Percentiles rank a stretch among this genome's conserved stretches.
Conservation (phyloP, 2,888 invertebrate species). For the Dascillus cervinus region DNA sequence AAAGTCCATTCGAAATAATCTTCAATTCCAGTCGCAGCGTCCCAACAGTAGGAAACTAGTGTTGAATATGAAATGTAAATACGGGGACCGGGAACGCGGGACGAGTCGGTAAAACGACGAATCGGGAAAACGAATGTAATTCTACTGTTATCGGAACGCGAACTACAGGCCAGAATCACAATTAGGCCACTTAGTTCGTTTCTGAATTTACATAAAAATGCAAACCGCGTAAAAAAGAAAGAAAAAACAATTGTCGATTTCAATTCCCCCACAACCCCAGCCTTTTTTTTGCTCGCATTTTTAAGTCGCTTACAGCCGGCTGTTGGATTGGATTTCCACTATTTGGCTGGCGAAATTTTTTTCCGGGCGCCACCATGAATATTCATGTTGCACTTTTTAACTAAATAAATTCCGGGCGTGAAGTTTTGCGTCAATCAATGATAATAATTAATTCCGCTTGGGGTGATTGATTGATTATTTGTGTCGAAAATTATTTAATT, state of each 20-base stretch:
- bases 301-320: too few relatives aligned
- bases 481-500: too few relatives aligned
- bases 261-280: slow-evolving; percentile 13
- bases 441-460: too few relatives aligned
- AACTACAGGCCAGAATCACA: slow-evolving; percentile 16
- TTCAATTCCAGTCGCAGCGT: slow-evolving; percentile 12
- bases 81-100: slow-evolving; percentile 8
- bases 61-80: slow-evolving; percentile 13
- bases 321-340: too few relatives aligned
- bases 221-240: slow-evolving; percentile 15
- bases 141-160: slow-evolving; percentile 15
- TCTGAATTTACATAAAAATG: slow-evolving; percentile 17
- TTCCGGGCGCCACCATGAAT: slow-evolving; percentile 12
- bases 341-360: too few relatives aligned
- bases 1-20: too few relatives aligned
- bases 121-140: slow-evolving; percentile 17
- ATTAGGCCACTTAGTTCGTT: slow-evolving; percentile 16
- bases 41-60: slow-evolving; percentile 12
- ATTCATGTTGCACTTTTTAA: too few relatives aligned
- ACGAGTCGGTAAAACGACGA: slow-evolving; percentile 13
- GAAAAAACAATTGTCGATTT: slow-evolving; percentile 15
- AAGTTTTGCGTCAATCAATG: too few relatives aligned
- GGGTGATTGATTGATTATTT: too few relatives aligned
- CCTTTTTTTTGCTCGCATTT: too few relatives aligned
- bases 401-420: too few relatives aligned